phyloP scores from a whole-genome alignment of 2,113 vertebrate species.

The Zingel zingel region DNA sequence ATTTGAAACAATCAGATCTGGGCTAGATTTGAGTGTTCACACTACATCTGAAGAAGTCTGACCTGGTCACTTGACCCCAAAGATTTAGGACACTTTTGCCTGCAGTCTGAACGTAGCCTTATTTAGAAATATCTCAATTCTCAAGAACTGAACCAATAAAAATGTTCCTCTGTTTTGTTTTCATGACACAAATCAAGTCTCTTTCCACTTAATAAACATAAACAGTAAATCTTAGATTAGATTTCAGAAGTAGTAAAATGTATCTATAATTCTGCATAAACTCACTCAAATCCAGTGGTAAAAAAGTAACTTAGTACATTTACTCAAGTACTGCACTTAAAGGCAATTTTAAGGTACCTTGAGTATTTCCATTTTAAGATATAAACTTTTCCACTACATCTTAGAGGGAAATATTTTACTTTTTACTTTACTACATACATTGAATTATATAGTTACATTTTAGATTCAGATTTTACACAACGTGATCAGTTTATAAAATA shows the following conservation, averaged over 20 bases:
- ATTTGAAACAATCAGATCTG: too few relatives aligned
- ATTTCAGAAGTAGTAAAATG: background rate
- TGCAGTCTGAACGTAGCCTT: too few relatives aligned
- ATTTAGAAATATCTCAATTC: slow-evolving; percentile 31
- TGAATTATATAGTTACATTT: background rate
- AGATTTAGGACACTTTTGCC: too few relatives aligned
- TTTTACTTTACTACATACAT: background rate
- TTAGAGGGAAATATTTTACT: background rate
- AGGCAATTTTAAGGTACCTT: background rate
- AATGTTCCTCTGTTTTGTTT: slow-evolving; percentile 19
- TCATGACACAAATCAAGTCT: slow-evolving; percentile 12
- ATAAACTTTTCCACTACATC: background rate
- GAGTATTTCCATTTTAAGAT: background rate
- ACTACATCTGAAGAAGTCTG: too few relatives aligned
- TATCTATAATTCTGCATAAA: background rate
- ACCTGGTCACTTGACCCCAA: too few relatives aligned
- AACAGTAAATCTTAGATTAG: background rate
- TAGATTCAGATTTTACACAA: too few relatives aligned
- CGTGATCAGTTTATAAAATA: too few relatives aligned
- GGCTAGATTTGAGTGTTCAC: too few relatives aligned
- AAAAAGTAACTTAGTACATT: background rate
- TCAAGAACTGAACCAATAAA: slow-evolving; percentile 38
- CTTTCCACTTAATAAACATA: slow-evolving; percentile 2
- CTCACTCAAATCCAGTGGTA: background rate
- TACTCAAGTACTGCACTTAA: background rate